phyloP scores from a whole-genome alignment of 2,888 invertebrate species.

The Exocentrus adspersus region DNA sequence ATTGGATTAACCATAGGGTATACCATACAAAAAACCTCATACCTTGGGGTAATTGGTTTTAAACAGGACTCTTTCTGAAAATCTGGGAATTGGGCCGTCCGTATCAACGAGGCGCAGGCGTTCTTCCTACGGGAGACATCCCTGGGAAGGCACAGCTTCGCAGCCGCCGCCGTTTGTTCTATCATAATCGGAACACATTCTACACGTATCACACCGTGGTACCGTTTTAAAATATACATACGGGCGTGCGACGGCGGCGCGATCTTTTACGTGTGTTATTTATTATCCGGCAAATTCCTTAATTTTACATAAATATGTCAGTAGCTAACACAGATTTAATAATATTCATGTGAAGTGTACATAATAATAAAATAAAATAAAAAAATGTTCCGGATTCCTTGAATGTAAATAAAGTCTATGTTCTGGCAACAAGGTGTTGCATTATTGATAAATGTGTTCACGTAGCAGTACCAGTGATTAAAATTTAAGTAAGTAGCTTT shows the following conservation, averaged over 20 bases:
- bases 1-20: too few species aligned
- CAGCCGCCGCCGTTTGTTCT: conserved; percentile 23
- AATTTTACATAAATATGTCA: not conserved
- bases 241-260: conserved; percentile 10
- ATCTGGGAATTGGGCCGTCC: conserved; percentile 42
- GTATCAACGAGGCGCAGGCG: conserved; percentile 34
- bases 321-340: not conserved
- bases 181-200: conserved; percentile 19
- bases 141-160: conserved; percentile 42
- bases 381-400: conserved; percentile 8
- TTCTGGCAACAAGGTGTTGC: not conserved
- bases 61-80: conserved; percentile 34
- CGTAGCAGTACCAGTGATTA: conserved; percentile 1
- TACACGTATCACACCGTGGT: not conserved
- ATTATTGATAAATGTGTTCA: conserved; percentile 1
- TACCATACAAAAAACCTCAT: not conserved
- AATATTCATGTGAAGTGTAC: not conserved
- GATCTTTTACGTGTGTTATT: not conserved
- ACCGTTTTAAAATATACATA: not conserved
- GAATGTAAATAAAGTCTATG: not conserved
- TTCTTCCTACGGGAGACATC: conserved; percentile 42
- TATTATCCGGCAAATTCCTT: not conserved
- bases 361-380: not conserved
- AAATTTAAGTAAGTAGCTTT: conserved; percentile 10
- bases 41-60: conserved; percentile 33